A percentile compares a stretch with the other conserved stretches of the same genome.
Evolutionary conservation across 1,140 invertebrate species (phyloP).

Genomic region (Oscheius sp.): DNA sequence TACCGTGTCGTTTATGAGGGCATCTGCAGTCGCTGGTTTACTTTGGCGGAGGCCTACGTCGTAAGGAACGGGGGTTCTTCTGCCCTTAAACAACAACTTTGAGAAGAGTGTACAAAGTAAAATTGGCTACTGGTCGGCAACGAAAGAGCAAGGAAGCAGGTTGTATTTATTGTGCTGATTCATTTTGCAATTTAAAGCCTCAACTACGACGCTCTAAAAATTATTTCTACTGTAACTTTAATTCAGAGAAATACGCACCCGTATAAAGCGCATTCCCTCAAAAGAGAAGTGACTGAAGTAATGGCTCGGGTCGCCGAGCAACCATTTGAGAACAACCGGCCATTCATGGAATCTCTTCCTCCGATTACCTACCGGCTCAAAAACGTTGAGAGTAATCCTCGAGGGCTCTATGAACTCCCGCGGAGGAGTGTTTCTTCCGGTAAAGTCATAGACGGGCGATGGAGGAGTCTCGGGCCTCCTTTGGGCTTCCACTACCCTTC

Average conservation of each 20-base stretch:
- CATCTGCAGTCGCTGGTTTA: neutral
- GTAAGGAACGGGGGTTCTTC: constrained; percentile 4
- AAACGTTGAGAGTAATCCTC: constrained; percentile 30
- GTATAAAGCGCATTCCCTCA: neutral
- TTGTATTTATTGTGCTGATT: too few relatives aligned
- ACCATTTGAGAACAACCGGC: neutral
- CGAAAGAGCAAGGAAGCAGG: neutral
- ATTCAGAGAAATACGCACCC: too few relatives aligned
- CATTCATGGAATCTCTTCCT: neutral
- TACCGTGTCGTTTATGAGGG: constrained; percentile 21
- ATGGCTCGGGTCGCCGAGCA: neutral
- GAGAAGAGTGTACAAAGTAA: neutral
- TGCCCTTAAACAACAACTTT: neutral
- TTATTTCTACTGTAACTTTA: too few relatives aligned
- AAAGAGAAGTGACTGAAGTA: neutral
- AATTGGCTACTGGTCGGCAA: neutral
- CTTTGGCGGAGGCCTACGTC: neutral
- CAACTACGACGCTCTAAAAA: too few relatives aligned
- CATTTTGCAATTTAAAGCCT: too few relatives aligned
- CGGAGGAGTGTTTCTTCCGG: constrained; percentile 23
- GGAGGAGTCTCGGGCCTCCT: neutral
- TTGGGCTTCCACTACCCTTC: too few relatives aligned
- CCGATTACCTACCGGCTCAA: constrained; percentile 27
- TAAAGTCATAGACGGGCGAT: constrained; percentile 9
- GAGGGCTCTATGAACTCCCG: constrained; percentile 33